Evolutionary conservation across 1,140 invertebrate species (phyloP).

Genomic region (Choristoneura fumiferana): DNA sequence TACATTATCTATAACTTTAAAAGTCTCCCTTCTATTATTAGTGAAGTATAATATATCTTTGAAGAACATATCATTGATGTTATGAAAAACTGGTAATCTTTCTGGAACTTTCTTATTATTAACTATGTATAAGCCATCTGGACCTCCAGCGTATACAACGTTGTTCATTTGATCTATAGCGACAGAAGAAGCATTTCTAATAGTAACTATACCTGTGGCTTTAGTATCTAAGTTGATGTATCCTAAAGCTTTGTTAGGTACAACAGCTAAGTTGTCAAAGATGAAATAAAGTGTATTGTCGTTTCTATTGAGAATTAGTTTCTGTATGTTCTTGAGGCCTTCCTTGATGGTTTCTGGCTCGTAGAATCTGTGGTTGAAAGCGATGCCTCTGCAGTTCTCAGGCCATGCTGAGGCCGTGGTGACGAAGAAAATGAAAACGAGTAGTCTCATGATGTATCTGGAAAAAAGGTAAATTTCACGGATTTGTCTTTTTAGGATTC

Average conservation of each 20-base stretch:
- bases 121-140: slow-evolving; percentile 6
- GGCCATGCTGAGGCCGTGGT: too few relatives aligned
- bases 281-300: slow-evolving; percentile 4
- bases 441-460: too few relatives aligned
- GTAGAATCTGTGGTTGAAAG: slow-evolving; percentile 12
- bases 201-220: background rate
- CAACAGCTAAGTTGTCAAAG: background rate
- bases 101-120: background rate
- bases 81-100: background rate
- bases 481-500: too few relatives aligned
- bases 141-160: background rate
- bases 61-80: slow-evolving; percentile 7
- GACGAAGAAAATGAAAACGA: too few relatives aligned
- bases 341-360: background rate
- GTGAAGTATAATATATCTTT: slow-evolving; percentile 11
- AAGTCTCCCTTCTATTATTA: background rate
- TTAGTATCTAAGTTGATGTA: background rate
- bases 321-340: background rate
- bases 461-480: too few relatives aligned
- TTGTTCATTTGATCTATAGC: slow-evolving; percentile 5
- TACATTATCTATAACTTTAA: background rate
- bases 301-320: background rate
- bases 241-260: background rate
- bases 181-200: background rate
- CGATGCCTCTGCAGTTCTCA: background rate